These are phyloP conservation scores for Physella acuta DNA, from an alignment of 1,140 invertebrate genomes.

Conservation along the genomic window DNA sequence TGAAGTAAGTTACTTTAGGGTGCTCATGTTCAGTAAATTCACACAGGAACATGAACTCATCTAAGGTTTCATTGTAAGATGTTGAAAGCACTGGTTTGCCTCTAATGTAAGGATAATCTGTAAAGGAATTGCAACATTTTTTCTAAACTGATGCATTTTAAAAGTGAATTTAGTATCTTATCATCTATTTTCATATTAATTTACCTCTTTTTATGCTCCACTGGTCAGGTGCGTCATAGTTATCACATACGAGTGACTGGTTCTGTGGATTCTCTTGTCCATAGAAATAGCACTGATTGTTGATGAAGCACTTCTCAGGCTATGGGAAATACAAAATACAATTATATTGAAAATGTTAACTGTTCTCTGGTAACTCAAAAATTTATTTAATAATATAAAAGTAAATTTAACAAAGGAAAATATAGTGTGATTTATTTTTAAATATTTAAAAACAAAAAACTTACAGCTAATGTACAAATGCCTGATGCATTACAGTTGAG, in stretches of 20 bases:
- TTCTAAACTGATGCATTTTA: no score
- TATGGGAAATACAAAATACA: no score
- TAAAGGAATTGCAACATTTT: no score
- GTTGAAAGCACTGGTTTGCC: constrained; percentile 31
- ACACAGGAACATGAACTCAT: constrained; percentile 32
- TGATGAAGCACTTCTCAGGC: constrained; percentile 44
- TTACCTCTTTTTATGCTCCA: constrained; percentile 42
- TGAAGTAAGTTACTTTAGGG: constrained; percentile 27
- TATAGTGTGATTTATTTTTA: background rate
- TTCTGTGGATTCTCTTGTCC: constrained; percentile 34
- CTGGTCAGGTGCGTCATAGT: constrained; percentile 28
- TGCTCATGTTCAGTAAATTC: constrained; percentile 22
- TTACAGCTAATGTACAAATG: constrained; percentile 35
- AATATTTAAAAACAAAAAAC: no score
- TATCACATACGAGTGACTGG: constrained; percentile 35
- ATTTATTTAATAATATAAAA: no score
- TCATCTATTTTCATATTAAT: no score
- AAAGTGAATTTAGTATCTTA: no score
- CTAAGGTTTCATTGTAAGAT: constrained; percentile 30
- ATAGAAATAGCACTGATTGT: constrained; percentile 38
- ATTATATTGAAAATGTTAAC: background rate
- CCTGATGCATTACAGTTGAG: constrained; percentile 33
- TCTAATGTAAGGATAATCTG: constrained; percentile 36
- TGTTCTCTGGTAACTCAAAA: background rate
- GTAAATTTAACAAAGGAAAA: background rate